Evolutionary conservation across 2,888 invertebrate genomes (phyloP), one percentile per base, ranked within the genome.

Genomic region (Trachelus tabidus): DNA sequence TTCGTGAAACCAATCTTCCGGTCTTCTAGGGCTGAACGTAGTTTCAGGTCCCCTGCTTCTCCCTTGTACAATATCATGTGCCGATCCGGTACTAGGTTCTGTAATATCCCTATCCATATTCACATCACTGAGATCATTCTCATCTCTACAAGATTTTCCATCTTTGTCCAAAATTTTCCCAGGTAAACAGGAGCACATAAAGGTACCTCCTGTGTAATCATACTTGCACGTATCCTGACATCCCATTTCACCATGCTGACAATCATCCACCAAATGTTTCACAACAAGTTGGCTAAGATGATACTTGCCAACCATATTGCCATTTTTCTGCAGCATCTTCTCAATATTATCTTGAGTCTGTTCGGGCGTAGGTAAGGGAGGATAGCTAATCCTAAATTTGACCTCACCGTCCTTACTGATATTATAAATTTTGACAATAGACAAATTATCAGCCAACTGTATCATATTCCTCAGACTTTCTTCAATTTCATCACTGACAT

Each of bases 151-250:
- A 37, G 86, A 92, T 87, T 92, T 93, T 30, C 89, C 92, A 84
- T 92, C 91, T 23, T 82, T 83, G 88, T 92, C 92, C 89, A 96
- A 88, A 76, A 92, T 85, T 92, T 94, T 87, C 40, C 93, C 94
- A 69, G 91, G 89, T 12, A 94, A 94, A 88, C 96, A 96, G 4
- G 91, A 92, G 88, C 96, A 97, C 40, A 90, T 91, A 87, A 96
- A 96, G 75, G 94, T 93, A 78, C 95, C 93, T 34, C 92, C 90
- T 1, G 88, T 87, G 85, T 94, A 94, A 89, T 96, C 94, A 86
- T 95, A 96, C 76, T 92, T 91, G 89, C 96, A 97, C 15, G 92
- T 92, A 83, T 95, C 93, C 82, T 95, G 94, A 87, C 96, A 97
- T 75, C 93, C 92, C 79, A 95, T 93, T 80, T 94, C 94, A 81